These are phyloP conservation scores for Drosophila ironensis DNA, from an alignment of 1,140 invertebrate species.

Conservation along the genomic window DNA sequence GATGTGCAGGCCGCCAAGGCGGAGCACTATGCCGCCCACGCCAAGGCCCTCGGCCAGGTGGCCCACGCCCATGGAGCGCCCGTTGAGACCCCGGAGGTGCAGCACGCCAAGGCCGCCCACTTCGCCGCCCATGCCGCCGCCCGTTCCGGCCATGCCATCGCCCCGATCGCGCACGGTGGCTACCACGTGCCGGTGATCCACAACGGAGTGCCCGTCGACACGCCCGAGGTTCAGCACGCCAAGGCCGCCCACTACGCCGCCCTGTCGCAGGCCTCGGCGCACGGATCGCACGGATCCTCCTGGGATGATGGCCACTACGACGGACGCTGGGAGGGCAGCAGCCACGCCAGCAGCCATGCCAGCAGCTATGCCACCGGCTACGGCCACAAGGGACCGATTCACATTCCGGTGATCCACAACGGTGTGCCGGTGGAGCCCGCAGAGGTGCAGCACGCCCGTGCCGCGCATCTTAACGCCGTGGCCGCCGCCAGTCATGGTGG, in stretches of 20 bases:
- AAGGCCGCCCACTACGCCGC: slow-evolving; percentile 85
- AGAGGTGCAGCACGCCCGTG: slow-evolving; percentile 85
- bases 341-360: slow-evolving; percentile 35
- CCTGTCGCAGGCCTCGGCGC: slow-evolving; percentile 82
- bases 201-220: slow-evolving; percentile 84
- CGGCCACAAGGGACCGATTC: slow-evolving; percentile 81
- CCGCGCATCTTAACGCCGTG: slow-evolving; percentile 84
- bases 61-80: slow-evolving; percentile 72
- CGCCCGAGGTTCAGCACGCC: slow-evolving; percentile 84
- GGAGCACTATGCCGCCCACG: slow-evolving; percentile 85
- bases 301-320: slow-evolving; percentile 70
- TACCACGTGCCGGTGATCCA: slow-evolving; percentile 82
- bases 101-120: slow-evolving; percentile 79
- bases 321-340: slow-evolving; percentile 47
- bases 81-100: slow-evolving; percentile 82
- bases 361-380: slow-evolving; percentile 40
- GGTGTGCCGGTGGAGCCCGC: slow-evolving; percentile 84
- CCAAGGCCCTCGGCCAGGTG: slow-evolving; percentile 83
- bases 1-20: slow-evolving; percentile 86
- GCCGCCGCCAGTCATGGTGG: slow-evolving; percentile 81
- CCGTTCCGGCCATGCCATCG: slow-evolving; percentile 56
- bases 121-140: slow-evolving; percentile 74
- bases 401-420: slow-evolving; percentile 82
- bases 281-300: slow-evolving; percentile 59
- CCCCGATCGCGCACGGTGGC: slow-evolving; percentile 58